phyloP scores from a whole-genome alignment of 2,797 vertebrate species.

The Manis crassicaudata region DNA sequence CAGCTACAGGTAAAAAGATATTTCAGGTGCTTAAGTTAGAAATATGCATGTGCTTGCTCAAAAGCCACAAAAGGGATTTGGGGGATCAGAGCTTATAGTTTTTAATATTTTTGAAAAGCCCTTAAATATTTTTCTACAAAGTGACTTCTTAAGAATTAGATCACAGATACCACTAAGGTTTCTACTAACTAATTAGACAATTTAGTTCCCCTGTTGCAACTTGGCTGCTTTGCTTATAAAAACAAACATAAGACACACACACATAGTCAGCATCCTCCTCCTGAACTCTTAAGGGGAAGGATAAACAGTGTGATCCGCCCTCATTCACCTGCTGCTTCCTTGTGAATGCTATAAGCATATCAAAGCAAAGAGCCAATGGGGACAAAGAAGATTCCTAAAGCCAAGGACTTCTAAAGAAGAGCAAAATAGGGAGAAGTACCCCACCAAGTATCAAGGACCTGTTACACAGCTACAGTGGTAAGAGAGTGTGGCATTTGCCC shows the following conservation, averaged over 20 bases:
- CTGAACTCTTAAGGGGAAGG: neutral
- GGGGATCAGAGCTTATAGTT: neutral
- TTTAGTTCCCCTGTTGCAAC: neutral
- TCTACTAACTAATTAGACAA: neutral
- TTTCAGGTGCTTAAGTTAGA: neutral
- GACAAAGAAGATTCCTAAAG: neutral
- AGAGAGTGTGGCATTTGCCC: neutral
- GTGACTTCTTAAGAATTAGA: neutral
- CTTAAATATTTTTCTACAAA: neutral
- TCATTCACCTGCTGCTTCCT: neutral
- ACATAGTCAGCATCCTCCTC: neutral
- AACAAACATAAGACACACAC: neutral
- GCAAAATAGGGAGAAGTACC: neutral
- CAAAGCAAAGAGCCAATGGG: neutral
- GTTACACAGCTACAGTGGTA: neutral
- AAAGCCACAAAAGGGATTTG: neutral
- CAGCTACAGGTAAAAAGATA: neutral
- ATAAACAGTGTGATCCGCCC: neutral
- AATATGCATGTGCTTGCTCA: neutral
- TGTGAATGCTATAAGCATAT: neutral
- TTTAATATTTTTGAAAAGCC: neutral
- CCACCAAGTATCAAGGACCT: neutral
- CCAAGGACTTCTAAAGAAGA: neutral
- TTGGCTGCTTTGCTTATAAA: neutral
- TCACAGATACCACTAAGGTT: neutral